Evolutionary conservation across 1,140 invertebrate species (phyloP).

Genomic region (Arion vulgaris): DNA sequence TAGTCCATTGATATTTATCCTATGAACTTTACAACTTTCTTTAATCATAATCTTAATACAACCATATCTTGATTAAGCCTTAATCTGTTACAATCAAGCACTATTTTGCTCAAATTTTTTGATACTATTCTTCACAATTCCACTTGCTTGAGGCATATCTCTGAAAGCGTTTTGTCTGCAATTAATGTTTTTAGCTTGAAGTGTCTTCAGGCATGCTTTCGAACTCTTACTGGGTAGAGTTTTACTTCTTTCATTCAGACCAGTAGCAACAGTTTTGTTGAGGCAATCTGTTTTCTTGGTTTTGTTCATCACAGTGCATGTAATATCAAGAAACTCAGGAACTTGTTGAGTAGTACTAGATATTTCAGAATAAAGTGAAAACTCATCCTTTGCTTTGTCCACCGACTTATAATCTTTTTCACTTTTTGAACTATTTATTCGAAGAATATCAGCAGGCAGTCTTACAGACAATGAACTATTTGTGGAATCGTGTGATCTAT

Average conservation of each 20-base stretch:
- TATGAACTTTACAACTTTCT: too few relatives aligned
- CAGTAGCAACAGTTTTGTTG: not conserved
- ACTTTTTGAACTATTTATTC: not conserved
- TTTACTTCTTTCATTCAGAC: not conserved
- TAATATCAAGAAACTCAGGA: not conserved
- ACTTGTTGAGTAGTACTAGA: not conserved
- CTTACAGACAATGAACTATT: not conserved
- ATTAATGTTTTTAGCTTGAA: not conserved
- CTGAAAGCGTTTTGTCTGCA: not conserved
- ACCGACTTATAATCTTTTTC: not conserved
- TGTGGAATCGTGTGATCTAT: not conserved
- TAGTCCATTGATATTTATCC: too few relatives aligned
- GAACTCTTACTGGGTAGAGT: not conserved
- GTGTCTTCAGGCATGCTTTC: not conserved
- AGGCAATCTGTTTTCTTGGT: not conserved
- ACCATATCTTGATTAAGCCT: too few relatives aligned
- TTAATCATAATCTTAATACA: too few relatives aligned
- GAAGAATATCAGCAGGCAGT: not conserved
- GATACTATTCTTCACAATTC: conserved; percentile 15
- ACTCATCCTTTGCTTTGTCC: not conserved
- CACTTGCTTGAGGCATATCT: not conserved
- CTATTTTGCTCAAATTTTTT: conserved; percentile 13
- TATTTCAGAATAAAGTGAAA: not conserved
- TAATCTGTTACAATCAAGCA: not conserved
- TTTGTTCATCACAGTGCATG: not conserved